Base-by-base conservation (phyloP, 1,140 invertebrate genomes). In the Drosophila seguyi region DNA sequence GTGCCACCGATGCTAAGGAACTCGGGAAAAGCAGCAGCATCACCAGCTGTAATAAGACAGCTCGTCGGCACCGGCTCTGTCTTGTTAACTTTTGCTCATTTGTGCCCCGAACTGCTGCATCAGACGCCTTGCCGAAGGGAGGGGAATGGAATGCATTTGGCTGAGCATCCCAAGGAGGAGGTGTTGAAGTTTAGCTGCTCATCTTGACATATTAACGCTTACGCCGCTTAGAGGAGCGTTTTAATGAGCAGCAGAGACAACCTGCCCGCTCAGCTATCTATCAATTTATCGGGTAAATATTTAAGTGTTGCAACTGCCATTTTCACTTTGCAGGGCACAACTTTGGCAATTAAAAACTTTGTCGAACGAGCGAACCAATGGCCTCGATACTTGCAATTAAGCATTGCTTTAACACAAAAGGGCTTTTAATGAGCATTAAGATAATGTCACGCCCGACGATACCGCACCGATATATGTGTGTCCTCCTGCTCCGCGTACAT, bases 51-150 rank as follows among this genome's bases (percentile, higher is more conserved):
- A 87, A 87, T 87, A 87, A 87, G 84, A 83, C 80, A 87, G 84
- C 84, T 87, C 79, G 82, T 86, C 80, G 78, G 69, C 66, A 47
- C 41, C 36, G 66, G 6, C 58, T 48, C 75, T 48, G 60, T 68
- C 75, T 77, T 76, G 84, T 88, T 88, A 80, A 77, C 67, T 87
- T 87, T 88, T 88, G 84, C 84, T 88, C 84, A 87, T 87, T 87
- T 87, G 77, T 69, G 81, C 72, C 78, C 61, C 52, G 45, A 75
- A 68, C 65, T 69, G 84, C 63, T 57, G 68, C 79, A 47, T 47
- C 18, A 44, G 67, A 38, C 36, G 52, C 13, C 25, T 4, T 6
- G 16, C 25, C 27, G 29, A 18, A 10, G 8, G 29, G 10, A 16
- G 6, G 16, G 41, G 29, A 3, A n/a, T n/a, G n/a, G n/a, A n/a